Conservation (phyloP, 2,113 vertebrate species). For the Cheilinus undulatus region DNA sequence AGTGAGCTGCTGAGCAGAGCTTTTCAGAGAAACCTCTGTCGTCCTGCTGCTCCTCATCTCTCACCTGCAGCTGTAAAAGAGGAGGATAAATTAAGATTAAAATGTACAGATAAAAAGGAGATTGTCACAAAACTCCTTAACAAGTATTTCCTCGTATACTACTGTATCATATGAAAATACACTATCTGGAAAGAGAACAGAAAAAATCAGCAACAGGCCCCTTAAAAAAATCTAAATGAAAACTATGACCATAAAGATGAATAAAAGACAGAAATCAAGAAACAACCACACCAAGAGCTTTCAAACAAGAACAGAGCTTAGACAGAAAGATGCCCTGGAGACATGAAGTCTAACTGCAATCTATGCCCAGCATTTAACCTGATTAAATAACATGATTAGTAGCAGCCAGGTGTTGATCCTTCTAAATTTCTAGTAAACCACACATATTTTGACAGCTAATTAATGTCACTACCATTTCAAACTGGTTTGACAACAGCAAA, state of each 20-base stretch:
- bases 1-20: slow-evolving; percentile 79
- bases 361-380: not conserved
- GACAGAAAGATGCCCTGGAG: not conserved
- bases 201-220: not conserved
- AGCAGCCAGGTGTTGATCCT: not conserved
- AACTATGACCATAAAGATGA: slow-evolving; percentile 8
- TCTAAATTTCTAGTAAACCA: not conserved
- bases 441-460: slow-evolving; percentile 5
- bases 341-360: not conserved
- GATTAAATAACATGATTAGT: not conserved
- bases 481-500: slow-evolving; percentile 56
- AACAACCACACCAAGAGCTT: not conserved
- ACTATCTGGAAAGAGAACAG: not conserved
- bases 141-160: not conserved
- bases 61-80: slow-evolving; percentile 75
- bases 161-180: not conserved
- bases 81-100: slow-evolving; percentile 2
- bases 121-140: not conserved
- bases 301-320: not conserved
- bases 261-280: not conserved
- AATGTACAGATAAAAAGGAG: not conserved
- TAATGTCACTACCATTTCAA: slow-evolving; percentile 42
- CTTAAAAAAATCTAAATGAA: not conserved
- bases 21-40: slow-evolving; percentile 83
- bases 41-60: slow-evolving; percentile 88